Evolutionary conservation across 2,113 vertebrate species (phyloP).

Genomic region (Eptesicus fuscus): DNA sequence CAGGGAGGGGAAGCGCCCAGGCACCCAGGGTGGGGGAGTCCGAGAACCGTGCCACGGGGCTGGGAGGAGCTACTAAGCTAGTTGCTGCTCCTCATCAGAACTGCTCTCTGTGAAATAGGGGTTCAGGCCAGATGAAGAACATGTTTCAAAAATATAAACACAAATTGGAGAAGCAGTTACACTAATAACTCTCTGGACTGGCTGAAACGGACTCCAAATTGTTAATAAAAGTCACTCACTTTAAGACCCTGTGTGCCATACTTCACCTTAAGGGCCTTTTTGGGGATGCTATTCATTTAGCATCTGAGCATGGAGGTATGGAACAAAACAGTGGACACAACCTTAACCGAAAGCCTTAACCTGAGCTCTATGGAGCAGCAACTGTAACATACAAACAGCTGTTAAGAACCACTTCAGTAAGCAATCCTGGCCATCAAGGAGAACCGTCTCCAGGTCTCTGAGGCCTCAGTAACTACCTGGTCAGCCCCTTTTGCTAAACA

Average conservation of each 20-base stretch:
- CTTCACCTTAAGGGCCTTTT: background rate
- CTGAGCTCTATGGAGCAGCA: background rate
- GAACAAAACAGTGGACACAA: background rate
- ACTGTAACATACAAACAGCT: background rate
- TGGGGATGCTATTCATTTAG: background rate
- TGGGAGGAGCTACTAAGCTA: background rate
- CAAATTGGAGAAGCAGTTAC: background rate
- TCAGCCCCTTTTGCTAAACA: conserved; percentile 82
- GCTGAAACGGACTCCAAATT: background rate
- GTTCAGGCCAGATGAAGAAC: background rate
- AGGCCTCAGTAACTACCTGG: conserved; percentile 72
- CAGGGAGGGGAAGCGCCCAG: background rate
- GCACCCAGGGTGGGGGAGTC: rapidly evolving
- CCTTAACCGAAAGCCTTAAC: conserved; percentile 46
- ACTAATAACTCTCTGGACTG: background rate
- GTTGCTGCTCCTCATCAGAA: background rate
- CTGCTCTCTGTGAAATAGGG: background rate
- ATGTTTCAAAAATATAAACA: background rate
- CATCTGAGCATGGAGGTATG: background rate
- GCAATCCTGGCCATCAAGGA: conserved; percentile 23
- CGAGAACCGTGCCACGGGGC: background rate
- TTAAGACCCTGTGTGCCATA: background rate
- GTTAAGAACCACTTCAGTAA: background rate
- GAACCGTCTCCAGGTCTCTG: conserved; percentile 22
- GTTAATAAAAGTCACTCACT: background rate